Base-by-base conservation (phyloP, 2,888 invertebrate species). In the Cheilosia scutellata region DNA sequence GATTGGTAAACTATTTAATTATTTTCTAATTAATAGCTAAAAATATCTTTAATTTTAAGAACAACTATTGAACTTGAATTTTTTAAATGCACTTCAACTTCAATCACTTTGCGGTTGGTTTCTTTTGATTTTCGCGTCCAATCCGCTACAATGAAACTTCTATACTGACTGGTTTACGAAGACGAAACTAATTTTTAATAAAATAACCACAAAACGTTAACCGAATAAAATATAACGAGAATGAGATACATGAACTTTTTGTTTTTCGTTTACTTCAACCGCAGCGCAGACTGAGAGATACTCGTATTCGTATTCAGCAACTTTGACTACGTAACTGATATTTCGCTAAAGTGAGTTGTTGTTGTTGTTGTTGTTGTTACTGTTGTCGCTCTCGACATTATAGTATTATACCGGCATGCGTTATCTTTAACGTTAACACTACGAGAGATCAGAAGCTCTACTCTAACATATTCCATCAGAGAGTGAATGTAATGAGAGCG, bases 81-180 rank as follows among this genome's bases (percentile, higher is more conserved):
- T 9, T 42, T 11, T 25, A 57, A 25, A 40, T 49, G 20, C 49
- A 58, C 57, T 70, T 62, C 37, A 62, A 76, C 20, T 11, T 5
- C 49, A 75, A 33, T 40, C 57, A 74, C 62, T 65, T 65, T 71
- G 80, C 78, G 78, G 77, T 62, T 16, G 47, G 47, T 0, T 49
- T 37, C 37, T 11, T 25, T 29, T 33, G 42, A 60, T 20, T 40
- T 72, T 13, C 79, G 74, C 68, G 74, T 70, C 84, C 80, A 80
- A 75, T 71, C 71, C 37, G 71, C 65, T 51, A 71, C 80, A 80
- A 76, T 80, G 84, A 75, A 80, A 84, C 75, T 76, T 80, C 80
- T 71, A 84, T 84, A 84, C 80, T 84, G 75, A 74, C 47, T 80
- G 71, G 82, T 65, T 63, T 44, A 25, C 33, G 16, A 55, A 77